Evolutionary conservation across 2,888 invertebrate species (phyloP), one percentile per base, ranked within the genome.

Genomic region (Blera fallax): DNA sequence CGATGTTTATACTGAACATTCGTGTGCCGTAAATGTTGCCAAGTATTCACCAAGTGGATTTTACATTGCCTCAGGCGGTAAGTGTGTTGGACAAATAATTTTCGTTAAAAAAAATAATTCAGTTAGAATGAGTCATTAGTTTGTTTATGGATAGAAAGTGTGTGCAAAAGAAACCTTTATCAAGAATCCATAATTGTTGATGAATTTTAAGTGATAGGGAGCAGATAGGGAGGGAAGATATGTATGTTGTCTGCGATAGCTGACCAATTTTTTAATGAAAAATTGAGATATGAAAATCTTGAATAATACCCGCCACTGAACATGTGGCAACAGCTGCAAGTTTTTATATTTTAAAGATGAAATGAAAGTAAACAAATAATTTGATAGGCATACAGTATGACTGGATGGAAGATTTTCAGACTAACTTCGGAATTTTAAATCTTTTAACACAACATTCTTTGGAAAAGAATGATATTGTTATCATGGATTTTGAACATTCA

Each of bases 1-100:
- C 84, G 99, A 99, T 92, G 95, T 99, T 87, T 99, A 99, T 93
- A 98, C 99, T 3, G 98, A 99, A 93, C 99, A 99, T 93, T 97
- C 98, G 58, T 96, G 97, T 90, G 95, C 96, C 90, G 98, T 98
- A 3, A 98, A 97, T 91, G 98, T 99, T 78, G 99, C 99, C 81
- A 99, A 99, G 93, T 99, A 98, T 93, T 98, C 99, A 27, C 99
- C 99, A 7, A 98, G 97, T 92, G 98, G 99, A 88, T 99, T 97
- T 93, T 99, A 99, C 93, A 99, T 99, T 90, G 98, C 98, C 48
- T 99, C 99, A 87, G 99, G 98, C 93, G 98, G 98, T 98, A 94
- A 94, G 90, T 89, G 40, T 80, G 2, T 11, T 43, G 18, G 29
- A 37, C 18, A 14, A 56, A 34, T 14, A 4, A n/a, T 69, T 16